Conservation (phyloP, 2,888 invertebrate species). For the Calameuta pallipes region DNA sequence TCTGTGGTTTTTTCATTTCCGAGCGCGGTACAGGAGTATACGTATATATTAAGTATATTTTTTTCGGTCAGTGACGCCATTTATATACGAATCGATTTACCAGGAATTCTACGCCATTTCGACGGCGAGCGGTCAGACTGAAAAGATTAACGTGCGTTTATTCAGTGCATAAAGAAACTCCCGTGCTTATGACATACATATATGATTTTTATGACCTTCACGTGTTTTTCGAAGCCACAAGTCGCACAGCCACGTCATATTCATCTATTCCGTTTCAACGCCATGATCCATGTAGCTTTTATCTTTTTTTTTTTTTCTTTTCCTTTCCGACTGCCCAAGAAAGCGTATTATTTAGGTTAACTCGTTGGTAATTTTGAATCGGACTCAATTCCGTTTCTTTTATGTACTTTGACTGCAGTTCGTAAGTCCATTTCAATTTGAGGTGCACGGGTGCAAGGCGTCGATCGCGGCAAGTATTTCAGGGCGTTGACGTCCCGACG, state of each 20-base stretch:
- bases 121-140: slow-evolving; percentile 13
- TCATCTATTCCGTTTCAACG: background rate
- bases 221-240: background rate
- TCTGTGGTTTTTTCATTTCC: slow-evolving; percentile 37
- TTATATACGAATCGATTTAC: slow-evolving; percentile 33
- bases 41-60: background rate
- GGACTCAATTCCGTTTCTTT: background rate
- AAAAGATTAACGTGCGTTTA: background rate
- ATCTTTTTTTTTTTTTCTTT: too few species aligned
- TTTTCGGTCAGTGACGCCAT: slow-evolving; percentile 43
- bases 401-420: background rate
- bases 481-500: slow-evolving; percentile 36
- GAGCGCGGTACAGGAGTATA: slow-evolving; percentile 39
- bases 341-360: background rate
- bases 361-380: background rate
- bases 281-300: background rate
- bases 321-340: background rate
- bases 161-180: background rate
- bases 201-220: background rate
- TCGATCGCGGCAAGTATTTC: slow-evolving; percentile 20
- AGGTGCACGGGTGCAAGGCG: background rate
- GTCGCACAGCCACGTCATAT: background rate
- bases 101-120: slow-evolving; percentile 44
- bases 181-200: background rate
- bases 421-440: background rate